A percentile compares a stretch with the other conserved stretches of the same genome.
Evolutionary conservation across 2,888 invertebrate species (phyloP).

Genomic region (Heliconius hortense): DNA sequence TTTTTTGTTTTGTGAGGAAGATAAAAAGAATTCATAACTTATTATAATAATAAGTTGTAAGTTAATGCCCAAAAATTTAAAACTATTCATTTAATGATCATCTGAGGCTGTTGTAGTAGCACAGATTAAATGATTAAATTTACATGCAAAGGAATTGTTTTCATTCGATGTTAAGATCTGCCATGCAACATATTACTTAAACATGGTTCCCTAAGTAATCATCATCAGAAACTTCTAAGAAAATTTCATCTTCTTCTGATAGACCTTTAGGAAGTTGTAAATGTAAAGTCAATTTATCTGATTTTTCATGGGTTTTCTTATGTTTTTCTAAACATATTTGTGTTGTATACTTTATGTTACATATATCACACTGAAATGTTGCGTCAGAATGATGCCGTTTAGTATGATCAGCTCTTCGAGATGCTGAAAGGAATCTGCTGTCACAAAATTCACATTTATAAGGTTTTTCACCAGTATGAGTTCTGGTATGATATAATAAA

Average conservation of each 20-base stretch:
- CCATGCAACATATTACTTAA: neutral
- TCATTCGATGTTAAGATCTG: too few species aligned
- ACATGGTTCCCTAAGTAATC: conserved; percentile 33
- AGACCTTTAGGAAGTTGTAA: conserved; percentile 25
- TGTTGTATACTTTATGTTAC: conserved; percentile 59
- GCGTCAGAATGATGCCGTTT: conserved; percentile 59
- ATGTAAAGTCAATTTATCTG: conserved; percentile 16
- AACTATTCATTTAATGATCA: neutral
- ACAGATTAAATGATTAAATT: too few species aligned
- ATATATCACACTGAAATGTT: conserved; percentile 56
- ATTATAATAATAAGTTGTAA: neutral
- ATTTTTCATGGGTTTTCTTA: conserved; percentile 44
- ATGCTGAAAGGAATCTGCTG: conserved; percentile 61
- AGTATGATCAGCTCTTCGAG: conserved; percentile 62
- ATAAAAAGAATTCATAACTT: neutral
- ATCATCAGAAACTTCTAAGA: conserved; percentile 43
- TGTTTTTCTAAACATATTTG: conserved; percentile 56
- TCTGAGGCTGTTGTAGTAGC: neutral
- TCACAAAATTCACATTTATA: conserved; percentile 65
- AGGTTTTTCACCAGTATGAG: conserved; percentile 70
- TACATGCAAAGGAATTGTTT: too few species aligned
- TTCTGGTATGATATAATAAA: conserved; percentile 68
- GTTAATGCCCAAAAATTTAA: too few species aligned
- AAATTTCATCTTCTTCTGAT: conserved; percentile 32
- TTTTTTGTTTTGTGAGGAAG: neutral